Evolutionary conservation across 2,888 invertebrate species (phyloP).

Genomic region (Rutpela maculata): DNA sequence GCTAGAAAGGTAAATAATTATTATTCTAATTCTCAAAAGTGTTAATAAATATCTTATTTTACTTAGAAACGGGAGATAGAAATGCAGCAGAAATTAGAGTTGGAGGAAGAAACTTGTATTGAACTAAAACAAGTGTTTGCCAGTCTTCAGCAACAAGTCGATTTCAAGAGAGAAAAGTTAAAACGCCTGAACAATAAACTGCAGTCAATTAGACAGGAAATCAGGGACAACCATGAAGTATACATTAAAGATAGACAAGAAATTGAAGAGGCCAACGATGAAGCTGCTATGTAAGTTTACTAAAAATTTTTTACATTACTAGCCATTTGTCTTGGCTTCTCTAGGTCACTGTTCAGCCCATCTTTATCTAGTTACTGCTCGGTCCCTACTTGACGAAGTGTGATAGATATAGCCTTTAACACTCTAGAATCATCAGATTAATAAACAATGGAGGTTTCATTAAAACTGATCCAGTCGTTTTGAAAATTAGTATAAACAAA

Average conservation of each 20-base stretch:
- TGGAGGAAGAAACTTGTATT: conserved; percentile 94
- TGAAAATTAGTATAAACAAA: no score
- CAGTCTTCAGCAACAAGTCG: conserved; percentile 96
- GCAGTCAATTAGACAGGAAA: conserved; percentile 84
- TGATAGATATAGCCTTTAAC: no score
- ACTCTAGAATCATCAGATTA: no score
- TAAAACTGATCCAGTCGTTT: no score
- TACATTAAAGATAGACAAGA: conserved; percentile 95
- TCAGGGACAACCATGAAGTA: conserved; percentile 89
- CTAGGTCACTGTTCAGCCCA: no score
- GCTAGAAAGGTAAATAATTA: conserved; percentile 82
- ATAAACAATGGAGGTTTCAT: no score
- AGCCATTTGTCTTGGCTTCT: no score
- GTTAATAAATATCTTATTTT: conserved; percentile 13
- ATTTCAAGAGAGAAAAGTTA: conserved; percentile 94
- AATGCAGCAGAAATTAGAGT: conserved; percentile 94
- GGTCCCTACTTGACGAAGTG: no score
- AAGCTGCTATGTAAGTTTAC: conserved; percentile 82
- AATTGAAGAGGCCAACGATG: conserved; percentile 92
- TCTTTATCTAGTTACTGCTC: no score
- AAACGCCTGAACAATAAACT: conserved; percentile 92
- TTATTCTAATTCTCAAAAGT: conserved; percentile 24
- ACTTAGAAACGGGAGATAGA: conserved; percentile 82
- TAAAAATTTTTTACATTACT: not conserved
- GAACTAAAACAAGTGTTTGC: conserved; percentile 94